A percentile compares a stretch with the other conserved stretches of the same genome.
Evolutionary conservation across 2,797 vertebrate species (phyloP).

Genomic region (Arrhamphus sclerolepis): DNA sequence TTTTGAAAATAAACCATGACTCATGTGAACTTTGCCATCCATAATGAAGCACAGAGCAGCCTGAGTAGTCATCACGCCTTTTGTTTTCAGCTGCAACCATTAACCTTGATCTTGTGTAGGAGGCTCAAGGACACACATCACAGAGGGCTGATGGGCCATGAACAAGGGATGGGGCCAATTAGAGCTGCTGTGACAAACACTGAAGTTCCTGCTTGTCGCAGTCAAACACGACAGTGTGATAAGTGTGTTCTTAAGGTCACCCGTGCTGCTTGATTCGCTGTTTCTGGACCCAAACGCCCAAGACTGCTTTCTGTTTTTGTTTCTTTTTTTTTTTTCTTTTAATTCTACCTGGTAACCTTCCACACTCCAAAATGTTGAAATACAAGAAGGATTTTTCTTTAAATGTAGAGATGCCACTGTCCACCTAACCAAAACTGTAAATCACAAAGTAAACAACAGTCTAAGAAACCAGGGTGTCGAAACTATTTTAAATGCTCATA

Average conservation of each 20-base stretch:
- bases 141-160: constrained; percentile 23
- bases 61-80: not conserved
- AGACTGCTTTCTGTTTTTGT: no score
- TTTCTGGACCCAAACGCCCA: no score
- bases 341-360: no score
- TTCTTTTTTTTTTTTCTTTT: no score
- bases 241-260: constrained; percentile 20
- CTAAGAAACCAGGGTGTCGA: no score
- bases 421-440: no score
- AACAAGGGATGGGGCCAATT: constrained; percentile 46
- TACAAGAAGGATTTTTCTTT: no score
- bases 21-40: not conserved
- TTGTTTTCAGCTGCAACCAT: constrained; percentile 23
- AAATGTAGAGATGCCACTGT: no score
- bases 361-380: no score
- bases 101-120: constrained; percentile 34
- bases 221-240: constrained; percentile 2
- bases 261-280: no score
- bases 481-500: no score
- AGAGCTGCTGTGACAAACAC: constrained; percentile 39
- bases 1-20: not conserved
- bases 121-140: constrained; percentile 23
- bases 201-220: not conserved
- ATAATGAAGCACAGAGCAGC: not conserved
- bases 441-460: no score